Evolutionary conservation across 2,797 vertebrate genomes (phyloP).

Genomic region (Aphelocoma californica): DNA sequence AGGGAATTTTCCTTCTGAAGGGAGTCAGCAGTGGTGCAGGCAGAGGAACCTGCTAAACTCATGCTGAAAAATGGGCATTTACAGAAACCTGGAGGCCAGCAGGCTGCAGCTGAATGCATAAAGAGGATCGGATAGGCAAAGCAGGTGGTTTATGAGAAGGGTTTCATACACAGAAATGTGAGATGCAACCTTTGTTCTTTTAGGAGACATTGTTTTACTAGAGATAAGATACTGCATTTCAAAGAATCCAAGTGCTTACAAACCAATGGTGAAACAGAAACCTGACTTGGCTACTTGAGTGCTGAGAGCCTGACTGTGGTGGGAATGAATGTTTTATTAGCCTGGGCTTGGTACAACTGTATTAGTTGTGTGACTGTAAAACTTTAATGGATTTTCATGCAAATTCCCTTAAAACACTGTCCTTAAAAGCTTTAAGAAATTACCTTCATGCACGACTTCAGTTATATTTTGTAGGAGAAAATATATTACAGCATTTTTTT

Average conservation of each 20-base stretch:
- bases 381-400: not conserved
- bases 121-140: not conserved
- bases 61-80: not conserved
- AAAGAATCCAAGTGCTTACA: not conserved
- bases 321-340: not conserved
- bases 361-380: not conserved
- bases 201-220: not conserved
- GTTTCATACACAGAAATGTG: not conserved
- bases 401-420: not conserved
- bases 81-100: not conserved
- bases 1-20: not conserved
- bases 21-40: not conserved
- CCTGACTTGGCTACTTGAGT: not conserved
- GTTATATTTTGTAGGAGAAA: not conserved
- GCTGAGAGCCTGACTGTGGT: not conserved
- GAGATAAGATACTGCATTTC: constrained; percentile 44
- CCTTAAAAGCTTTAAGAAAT: not conserved
- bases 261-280: not conserved
- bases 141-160: not conserved
- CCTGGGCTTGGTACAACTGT: not conserved
- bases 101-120: not conserved
- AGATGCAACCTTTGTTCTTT: constrained; percentile 24
- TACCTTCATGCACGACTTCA: not conserved
- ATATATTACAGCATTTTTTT: not conserved
- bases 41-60: not conserved